A percentile compares a stretch with the other conserved stretches of the same genome.
Evolutionary conservation across 2,888 invertebrate species (phyloP).

Genomic region (Urechis unicinctus): DNA sequence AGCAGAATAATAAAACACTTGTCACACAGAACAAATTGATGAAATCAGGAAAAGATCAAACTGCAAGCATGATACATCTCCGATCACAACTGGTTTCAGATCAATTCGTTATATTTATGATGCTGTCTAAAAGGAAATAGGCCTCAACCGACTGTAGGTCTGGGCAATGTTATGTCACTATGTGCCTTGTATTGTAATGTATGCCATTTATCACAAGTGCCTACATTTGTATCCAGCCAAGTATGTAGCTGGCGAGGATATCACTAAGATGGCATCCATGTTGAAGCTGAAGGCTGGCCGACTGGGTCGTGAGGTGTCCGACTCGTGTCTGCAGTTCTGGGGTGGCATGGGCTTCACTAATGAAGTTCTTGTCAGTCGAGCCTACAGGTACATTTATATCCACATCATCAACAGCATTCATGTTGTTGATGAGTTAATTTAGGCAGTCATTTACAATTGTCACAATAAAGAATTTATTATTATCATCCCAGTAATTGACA

Average conservation of each 20-base stretch:
- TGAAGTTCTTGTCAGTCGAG: slow-evolving; percentile 50
- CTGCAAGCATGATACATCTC: no score
- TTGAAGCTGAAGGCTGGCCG: slow-evolving; percentile 56
- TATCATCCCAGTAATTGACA: no score
- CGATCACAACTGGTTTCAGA: no score
- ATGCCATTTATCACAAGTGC: neutral
- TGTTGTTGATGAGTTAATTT: no score
- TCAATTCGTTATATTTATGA: no score
- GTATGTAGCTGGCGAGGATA: slow-evolving; percentile 52
- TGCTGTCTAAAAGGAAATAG: no score
- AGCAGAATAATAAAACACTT: no score
- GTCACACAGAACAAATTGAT: no score
- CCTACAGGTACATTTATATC: slow-evolving; percentile 36
- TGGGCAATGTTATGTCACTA: neutral
- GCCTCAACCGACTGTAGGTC: no score
- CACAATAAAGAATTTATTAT: neutral
- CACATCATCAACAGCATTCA: neutral
- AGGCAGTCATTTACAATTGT: neutral
- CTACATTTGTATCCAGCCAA: slow-evolving; percentile 32
- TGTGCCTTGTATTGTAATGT: neutral
- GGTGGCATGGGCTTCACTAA: slow-evolving; percentile 58
- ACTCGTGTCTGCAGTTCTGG: slow-evolving; percentile 58
- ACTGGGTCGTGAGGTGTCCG: slow-evolving; percentile 52
- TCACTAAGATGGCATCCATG: slow-evolving; percentile 57
- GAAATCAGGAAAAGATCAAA: no score